Evolutionary conservation across 2,888 invertebrate species (phyloP), one percentile per base, ranked within the genome.

Genomic region (Rhabditoides inermis): DNA sequence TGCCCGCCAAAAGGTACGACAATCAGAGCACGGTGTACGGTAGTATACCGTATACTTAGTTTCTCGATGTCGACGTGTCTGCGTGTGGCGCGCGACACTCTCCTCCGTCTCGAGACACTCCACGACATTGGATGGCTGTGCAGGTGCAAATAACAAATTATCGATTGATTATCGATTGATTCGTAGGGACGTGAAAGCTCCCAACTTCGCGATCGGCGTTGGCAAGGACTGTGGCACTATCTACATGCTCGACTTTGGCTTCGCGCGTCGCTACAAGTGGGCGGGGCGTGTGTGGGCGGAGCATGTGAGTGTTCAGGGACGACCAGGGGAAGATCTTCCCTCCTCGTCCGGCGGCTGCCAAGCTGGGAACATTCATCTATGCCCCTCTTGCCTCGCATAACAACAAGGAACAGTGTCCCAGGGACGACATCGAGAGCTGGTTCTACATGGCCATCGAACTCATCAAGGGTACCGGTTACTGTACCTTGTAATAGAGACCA

Each of bases 211-310:
- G 6, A 66, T 69, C 32, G 71, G 70, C 12, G 50, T 59, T 1
- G 69, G 58, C 1, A 47, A 56, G 4, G 47, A 61, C 26, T 58
- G 58, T 23, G 44, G 49, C 5, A 59, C 53, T 22, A 59, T 71
- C 37, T 71, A 63, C 54, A 71, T 70, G 62, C 60, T 70, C n/a
- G 70, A 70, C 57, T 70, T 70, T 49, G 70, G 70, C 23, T 69
- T 70, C 45, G 67, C 70, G 22, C 41, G 69, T n/a, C 69, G 70
- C 20, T 69, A 55, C 49, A 48, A 49, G 63, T 66, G 30, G 22
- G 53, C 54, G 2, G 7, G 50, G 15, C 15, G 12, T 20, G 27
- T n/a, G 22, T 23, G 45, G 46, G 10, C 20, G 15, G 28, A n/a
- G 5, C 22, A 51, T 36, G 7, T 12, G 2, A 28, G 12, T 35